Evolutionary conservation across 2,888 invertebrate genomes (phyloP), one percentile per base, ranked within the genome.

Genomic region (Macropis europaea): DNA sequence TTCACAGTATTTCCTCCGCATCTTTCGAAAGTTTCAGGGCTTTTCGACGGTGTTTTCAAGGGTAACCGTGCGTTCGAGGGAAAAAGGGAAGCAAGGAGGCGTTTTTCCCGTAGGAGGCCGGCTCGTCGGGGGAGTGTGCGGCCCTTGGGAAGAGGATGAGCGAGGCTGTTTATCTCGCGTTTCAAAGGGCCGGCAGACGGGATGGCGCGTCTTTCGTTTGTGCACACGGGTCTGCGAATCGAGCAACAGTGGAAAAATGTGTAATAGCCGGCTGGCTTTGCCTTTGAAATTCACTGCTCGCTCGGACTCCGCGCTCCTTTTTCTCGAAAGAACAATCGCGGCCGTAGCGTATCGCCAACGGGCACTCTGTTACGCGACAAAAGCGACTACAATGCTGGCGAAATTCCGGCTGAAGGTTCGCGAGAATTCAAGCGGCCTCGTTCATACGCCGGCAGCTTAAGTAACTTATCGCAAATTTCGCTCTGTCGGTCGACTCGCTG

Each of bases 261-360:
- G 63, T 63, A 69, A 69, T 73, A 68, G 56, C 19, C 34, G 45
- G n/a, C 47, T 38, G 59, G 50, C 30, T 56, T n/a, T n/a, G 56
- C 76, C 76, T 81, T 80, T 79, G 76, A 81, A 79, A 73, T 62
- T 26, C 56, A 53, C 66, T 47, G 68, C 67, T 56, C 50, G 32
- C 45, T 6, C 15, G 4, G 42, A 15, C 45, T 17, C 36, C 43
- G 15, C 32, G 40, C 32, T 19, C 13, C 15, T 40, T 13, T 50
- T 59, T 17, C 38, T 59, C 57, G 63, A 62, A 68, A 43, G 72
- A 62, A 81, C 59, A 63, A 61, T 70, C 52, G 50, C 40, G 30
- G 60, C 40, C 62, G 61, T 52, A 68, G 47, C 61, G 73, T 69
- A 56, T 66, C 73, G 70, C 70, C 70, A 63, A 62, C 47, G 61